A percentile compares a stretch with the other conserved stretches of the same genome.
These are phyloP conservation scores for Eumaeus atala DNA, from an alignment of 1,140 invertebrate species.

Conservation along the genomic window DNA sequence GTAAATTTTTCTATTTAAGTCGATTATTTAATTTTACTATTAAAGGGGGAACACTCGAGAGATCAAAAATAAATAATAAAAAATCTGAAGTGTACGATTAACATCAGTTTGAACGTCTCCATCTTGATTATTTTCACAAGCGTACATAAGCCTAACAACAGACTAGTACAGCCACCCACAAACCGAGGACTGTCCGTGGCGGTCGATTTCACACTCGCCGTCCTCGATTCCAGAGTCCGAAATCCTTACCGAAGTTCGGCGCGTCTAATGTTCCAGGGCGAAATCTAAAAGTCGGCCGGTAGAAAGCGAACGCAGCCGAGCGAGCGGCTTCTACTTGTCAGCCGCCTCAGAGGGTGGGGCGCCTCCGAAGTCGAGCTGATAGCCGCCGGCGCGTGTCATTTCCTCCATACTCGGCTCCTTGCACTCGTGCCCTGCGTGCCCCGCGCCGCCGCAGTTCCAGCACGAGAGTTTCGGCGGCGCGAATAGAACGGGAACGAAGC, in stretches of 20 bases:
- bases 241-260: constrained; percentile 9
- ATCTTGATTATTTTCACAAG: constrained; percentile 5
- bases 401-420: constrained; percentile 91
- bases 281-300: constrained; percentile 17
- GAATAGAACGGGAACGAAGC: constrained; percentile 71
- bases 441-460: constrained; percentile 85
- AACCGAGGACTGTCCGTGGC: background rate
- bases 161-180: constrained; percentile 12
- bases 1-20: too few relatives aligned
- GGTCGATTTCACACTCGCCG: constrained; percentile 1
- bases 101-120: background rate
- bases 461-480: constrained; percentile 77
- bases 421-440: constrained; percentile 88
- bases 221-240: background rate
- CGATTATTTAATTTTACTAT: background rate
- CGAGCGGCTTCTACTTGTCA: constrained; percentile 52
- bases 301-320: constrained; percentile 14
- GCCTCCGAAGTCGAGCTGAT: constrained; percentile 77
- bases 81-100: constrained; percentile 3
- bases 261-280: background rate
- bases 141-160: constrained; percentile 17
- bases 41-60: constrained; percentile 1
- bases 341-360: constrained; percentile 58
- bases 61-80: background rate
- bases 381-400: constrained; percentile 81